Evolutionary conservation across 2,888 invertebrate genomes (phyloP), one percentile per base, ranked within the genome.

Genomic region (Ellobium chinense): DNA sequence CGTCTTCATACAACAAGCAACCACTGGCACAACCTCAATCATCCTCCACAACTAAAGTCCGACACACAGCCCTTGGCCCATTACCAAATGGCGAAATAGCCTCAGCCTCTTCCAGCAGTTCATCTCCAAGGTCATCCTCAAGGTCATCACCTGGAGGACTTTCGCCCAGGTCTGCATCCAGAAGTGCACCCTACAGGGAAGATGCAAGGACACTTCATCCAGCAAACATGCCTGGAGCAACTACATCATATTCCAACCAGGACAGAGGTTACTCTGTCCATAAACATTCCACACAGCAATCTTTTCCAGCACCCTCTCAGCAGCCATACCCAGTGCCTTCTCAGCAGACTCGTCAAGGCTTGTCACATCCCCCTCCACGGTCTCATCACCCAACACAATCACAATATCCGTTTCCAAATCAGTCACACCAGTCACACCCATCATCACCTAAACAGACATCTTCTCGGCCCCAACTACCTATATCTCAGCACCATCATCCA

Each of bases 61-160:
- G 46, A 31, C 74, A 66, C 12, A 70, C 58, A 29, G n/a, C 27
- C 29, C 62, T 72, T 24, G 60, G 60, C 56, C 66, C 66, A 3
- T 58, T 69, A 24, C 56, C 65, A 9, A 81, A 72, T 60, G 81
- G 81, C 21, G 69, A 72, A 18, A 21, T 60, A 12, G 29, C 58
- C 54, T 21, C 27, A n/a, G 5, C n/a, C 18, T 27, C 54, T 3
- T 37, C 65, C 37, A 56, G 4, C 31, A 66, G 27, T 18, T 69
- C 75, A 37, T 39, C 70, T 0, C 18, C 69, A 54, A 21, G 24
- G 36, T 37, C 18, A 29, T 12, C 63, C 4, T 54, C 63, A 27
- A 56, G 39, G 29, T 34, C 34, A 34, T 60, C 68, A 37, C 46
- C 31, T 7, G 37, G 31, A 62, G 62, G 27, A 39, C 24, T 27